Conservation (phyloP, 2,797 vertebrate genomes). For the Rhinatrema bivittatum region DNA sequence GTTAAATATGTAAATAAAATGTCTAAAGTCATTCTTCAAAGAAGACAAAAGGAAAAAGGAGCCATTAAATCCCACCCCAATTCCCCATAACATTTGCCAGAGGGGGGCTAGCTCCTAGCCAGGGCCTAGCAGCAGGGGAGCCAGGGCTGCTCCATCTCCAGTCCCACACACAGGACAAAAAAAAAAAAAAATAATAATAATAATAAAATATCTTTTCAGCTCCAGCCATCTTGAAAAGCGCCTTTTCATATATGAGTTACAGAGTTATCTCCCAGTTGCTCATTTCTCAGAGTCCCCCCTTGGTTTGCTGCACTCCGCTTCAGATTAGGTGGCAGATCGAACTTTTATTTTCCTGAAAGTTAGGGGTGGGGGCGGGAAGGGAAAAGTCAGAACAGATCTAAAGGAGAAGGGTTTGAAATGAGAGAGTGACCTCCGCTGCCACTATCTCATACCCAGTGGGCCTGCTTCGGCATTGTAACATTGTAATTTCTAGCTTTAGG, state of each 20-base stretch:
- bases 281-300: conserved; percentile 61
- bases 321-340: conserved; percentile 3
- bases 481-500: background rate
- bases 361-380: no score
- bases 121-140: conserved; percentile 89
- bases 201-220: conserved; percentile 98
- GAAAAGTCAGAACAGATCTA: no score
- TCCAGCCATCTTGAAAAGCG: conserved; percentile 84
- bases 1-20: conserved; percentile 99
- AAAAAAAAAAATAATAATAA: conserved; percentile 72
- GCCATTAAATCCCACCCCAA: conserved; percentile 98
- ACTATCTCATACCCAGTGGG: no score
- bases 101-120: conserved; percentile 87
- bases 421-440: no score
- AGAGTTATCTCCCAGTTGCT: conserved; percentile 88
- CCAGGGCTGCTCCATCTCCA: conserved; percentile 74
- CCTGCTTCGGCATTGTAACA: no score
- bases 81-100: conserved; percentile 97
- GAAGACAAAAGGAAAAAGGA: conserved; percentile 97
- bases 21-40: conserved; percentile 99
- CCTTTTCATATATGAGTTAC: conserved; percentile 92
- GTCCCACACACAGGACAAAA: conserved; percentile 77
- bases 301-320: conserved; percentile 34
- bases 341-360: no score
- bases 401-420: no score